Evolutionary conservation across 2,888 invertebrate genomes (phyloP), one percentile per base, ranked within the genome.

Genomic region (Cyaniris semiargus): DNA sequence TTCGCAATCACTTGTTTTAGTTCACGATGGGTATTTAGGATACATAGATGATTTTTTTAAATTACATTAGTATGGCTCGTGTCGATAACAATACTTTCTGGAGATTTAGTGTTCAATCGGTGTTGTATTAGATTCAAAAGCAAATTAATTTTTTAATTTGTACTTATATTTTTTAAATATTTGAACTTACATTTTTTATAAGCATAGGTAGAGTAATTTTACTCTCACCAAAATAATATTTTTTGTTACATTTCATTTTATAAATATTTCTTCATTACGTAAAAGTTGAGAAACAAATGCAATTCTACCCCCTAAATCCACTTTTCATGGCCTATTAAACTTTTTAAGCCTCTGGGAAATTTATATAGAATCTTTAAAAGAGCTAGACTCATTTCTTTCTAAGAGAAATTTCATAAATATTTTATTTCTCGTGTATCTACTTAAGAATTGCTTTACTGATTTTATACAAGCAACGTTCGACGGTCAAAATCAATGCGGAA

Each of bases 331-430:
- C 74, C 44, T 48, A 74, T 74, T 18, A 74, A 74, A 74, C 44
- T 53, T 53, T 48, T 27, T 53, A 27, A 53, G 53, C 74, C 74
- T 27, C 74, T 48, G 74, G 74, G 74, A 74, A 74, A 74, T 74
- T 53, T 74, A 74, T 74, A 48, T 74, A 44, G 53, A 74, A 74
- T 74, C 44, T 74, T 48, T 74, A 74, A 74, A 27, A 15, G n/a
- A 74, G 74, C 53, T 74, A 48, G 21, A 48, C 44, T 71, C 72
- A 38, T 72, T 72, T 72, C 38, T 72, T 72, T 38, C 23, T 44
- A 72, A 66, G 5, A 66, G 66, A 66, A 31, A 72, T 38, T 72
- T 44, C 72, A 38, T 72, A 72, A 72, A 72, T 44, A 72, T 38
- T 72, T 72, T 72, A 72, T 72, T 44, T 44, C 21, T 21, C 21